Evolutionary conservation across 2,888 invertebrate species (phyloP).

Genomic region (Trachelus stipa): DNA sequence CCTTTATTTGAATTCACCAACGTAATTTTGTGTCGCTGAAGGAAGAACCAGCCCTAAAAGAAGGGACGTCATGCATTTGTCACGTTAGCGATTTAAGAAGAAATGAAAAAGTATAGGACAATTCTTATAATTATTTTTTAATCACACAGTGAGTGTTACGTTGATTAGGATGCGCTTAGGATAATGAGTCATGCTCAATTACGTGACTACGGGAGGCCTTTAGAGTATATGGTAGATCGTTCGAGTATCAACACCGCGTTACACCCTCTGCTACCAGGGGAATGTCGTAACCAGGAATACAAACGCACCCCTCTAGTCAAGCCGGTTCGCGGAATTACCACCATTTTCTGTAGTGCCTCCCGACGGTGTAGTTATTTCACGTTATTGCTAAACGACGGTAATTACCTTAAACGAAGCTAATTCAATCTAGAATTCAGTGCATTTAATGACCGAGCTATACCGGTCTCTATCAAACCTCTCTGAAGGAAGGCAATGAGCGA

Average conservation of each 20-base stretch:
- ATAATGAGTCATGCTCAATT: background rate
- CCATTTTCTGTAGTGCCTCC: conserved; percentile 7
- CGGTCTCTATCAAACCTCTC: background rate
- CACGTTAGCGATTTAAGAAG: too few species aligned
- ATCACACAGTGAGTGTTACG: too few species aligned
- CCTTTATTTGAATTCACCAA: too few species aligned
- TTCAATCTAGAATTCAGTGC: conserved; percentile 23
- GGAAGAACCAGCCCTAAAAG: too few species aligned
- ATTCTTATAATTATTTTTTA: too few species aligned
- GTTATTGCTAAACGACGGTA: conserved; percentile 28
- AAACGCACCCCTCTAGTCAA: background rate
- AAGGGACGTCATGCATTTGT: too few species aligned
- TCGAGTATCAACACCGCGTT: background rate
- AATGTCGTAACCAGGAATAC: background rate
- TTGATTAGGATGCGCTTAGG: background rate
- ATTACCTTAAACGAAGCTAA: conserved; percentile 28
- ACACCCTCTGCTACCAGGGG: background rate
- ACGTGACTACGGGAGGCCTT: background rate
- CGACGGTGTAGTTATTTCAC: conserved; percentile 19
- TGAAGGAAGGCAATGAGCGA: background rate
- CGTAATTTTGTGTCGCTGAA: too few species aligned
- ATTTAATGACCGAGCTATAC: background rate
- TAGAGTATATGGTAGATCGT: background rate
- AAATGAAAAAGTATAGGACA: too few species aligned
- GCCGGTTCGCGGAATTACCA: conserved; percentile 6